Base-by-base conservation (phyloP, 2,113 vertebrate species). In the Myotis brandtii region DNA sequence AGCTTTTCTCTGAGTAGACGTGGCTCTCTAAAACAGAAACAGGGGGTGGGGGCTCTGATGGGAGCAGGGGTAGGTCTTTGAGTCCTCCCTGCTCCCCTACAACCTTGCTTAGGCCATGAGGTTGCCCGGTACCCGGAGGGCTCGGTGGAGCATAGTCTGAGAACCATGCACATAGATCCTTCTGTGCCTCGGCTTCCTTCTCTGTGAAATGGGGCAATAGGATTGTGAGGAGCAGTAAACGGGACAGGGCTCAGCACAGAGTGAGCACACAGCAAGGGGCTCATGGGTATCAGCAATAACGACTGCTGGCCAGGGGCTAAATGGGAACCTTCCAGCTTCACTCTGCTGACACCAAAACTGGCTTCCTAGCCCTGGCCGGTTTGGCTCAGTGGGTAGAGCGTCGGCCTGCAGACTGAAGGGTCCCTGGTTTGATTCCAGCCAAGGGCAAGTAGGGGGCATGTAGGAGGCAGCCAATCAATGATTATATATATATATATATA, bases 11-110 rank as follows among this genome's bases (percentile, higher is more conserved):
- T 9, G 20, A 86, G 70, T 0, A 27, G 90, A 92, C 37, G 30
- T 27, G 62, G 76, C 87, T 77, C 79, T 92, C n/a, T 59, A 77
- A 91, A 86, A 82, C 62, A 72, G 79, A 81, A 72, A 56, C 5
- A 37, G 37, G 20, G 23, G 34, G 32, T 5, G 30, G 67, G 43
- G 54, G 50, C 32, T 54, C 77, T 34, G 27, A 27, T 32, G n/a
- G 62, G 64, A 52, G 66, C 30, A 70, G 37, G 12, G 32, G 3
- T 6, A 17, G 27, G 18, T 5, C 70, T 62, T 21, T 13, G 34
- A 56, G 87, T 37, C 25, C 79, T 67, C 21, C 34, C 43, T 43
- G 89, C 64, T 83, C 32, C 75, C 9, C 20, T 23, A 1, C 13
- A 64, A 37, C 14, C n/a, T 12, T 6, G 3, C 62, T 72, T 25